A percentile compares a stretch with the other conserved stretches of the same genome.
These are phyloP conservation scores for Gasterosteus aculeatus DNA, from an alignment of 2,113 vertebrate genomes.

Conservation along the genomic window DNA sequence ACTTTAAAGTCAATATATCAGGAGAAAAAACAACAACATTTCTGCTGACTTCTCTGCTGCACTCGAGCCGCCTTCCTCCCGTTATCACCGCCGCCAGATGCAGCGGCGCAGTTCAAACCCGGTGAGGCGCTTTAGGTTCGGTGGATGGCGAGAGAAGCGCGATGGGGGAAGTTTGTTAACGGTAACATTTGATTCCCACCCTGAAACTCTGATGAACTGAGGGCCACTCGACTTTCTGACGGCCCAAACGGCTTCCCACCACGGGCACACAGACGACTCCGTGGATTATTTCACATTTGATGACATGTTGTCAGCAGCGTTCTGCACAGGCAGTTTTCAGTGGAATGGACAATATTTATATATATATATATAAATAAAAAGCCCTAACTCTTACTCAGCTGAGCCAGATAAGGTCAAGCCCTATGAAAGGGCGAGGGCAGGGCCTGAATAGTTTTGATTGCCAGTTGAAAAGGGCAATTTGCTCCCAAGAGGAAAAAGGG, in stretches of 20 bases:
- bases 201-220: slow-evolving; percentile 41
- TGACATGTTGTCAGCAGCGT: slow-evolving; percentile 45
- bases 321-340: slow-evolving; percentile 38
- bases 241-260: slow-evolving; percentile 45
- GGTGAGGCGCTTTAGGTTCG: slow-evolving; percentile 35
- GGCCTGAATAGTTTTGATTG: slow-evolving; percentile 62
- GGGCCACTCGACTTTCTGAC: slow-evolving; percentile 32
- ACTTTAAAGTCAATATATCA: background rate
- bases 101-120: slow-evolving; percentile 28
- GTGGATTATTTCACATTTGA: slow-evolving; percentile 55
- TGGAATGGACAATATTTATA: slow-evolving; percentile 10
- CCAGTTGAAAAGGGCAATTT: slow-evolving; percentile 74
- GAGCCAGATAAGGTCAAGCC: slow-evolving; percentile 55
- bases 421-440: slow-evolving; percentile 49
- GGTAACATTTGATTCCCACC: slow-evolving; percentile 50
- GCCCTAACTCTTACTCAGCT: slow-evolving; percentile 27
- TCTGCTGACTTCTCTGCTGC: slow-evolving; percentile 10
- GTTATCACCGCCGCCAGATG: slow-evolving; percentile 64
- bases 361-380: slow-evolving; percentile 33
- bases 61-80: slow-evolving; percentile 2
- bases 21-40: slow-evolving; percentile 11
- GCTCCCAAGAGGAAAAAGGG: slow-evolving; percentile 68
- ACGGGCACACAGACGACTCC: slow-evolving; percentile 35
- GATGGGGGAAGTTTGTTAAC: slow-evolving; percentile 8
- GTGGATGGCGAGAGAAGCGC: slow-evolving; percentile 23